phyloP scores from a whole-genome alignment of 2,113 vertebrate genomes.

The Oxyura jamaicensis region DNA sequence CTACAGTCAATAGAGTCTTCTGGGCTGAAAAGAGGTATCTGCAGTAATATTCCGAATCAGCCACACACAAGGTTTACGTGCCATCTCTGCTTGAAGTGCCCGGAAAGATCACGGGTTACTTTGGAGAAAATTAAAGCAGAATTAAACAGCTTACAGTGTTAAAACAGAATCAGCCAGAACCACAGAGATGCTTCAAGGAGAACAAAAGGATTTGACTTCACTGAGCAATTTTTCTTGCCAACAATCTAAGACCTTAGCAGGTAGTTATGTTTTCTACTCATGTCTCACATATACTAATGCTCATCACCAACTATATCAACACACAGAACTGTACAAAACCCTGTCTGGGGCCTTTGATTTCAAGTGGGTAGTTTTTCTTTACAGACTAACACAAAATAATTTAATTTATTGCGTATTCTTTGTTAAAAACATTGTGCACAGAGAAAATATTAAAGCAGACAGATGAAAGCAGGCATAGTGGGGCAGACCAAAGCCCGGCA shows the following conservation, averaged over 20 bases:
- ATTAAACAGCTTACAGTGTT: not conserved
- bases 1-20: not conserved
- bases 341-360: not conserved
- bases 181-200: not conserved
- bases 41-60: not conserved
- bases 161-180: not conserved
- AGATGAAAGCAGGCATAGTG: not conserved
- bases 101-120: not conserved
- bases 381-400: not conserved
- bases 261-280: not conserved
- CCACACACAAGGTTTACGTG: not conserved
- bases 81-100: not conserved
- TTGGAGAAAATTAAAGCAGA: conserved; percentile 2
- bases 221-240: not conserved
- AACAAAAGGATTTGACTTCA: not conserved
- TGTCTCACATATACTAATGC: not conserved
- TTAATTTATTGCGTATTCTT: not conserved
- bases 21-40: not conserved
- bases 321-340: not conserved
- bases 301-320: not conserved
- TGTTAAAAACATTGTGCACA: not conserved
- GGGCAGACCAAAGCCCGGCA: not conserved
- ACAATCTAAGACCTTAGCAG: not conserved
- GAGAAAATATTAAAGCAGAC: not conserved
- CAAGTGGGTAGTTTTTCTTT: not conserved